A percentile compares a stretch with the other conserved stretches of the same genome.
These are phyloP conservation scores for Chaetops frenatus DNA, from an alignment of 2,113 vertebrate genomes.

Conservation along the genomic window DNA sequence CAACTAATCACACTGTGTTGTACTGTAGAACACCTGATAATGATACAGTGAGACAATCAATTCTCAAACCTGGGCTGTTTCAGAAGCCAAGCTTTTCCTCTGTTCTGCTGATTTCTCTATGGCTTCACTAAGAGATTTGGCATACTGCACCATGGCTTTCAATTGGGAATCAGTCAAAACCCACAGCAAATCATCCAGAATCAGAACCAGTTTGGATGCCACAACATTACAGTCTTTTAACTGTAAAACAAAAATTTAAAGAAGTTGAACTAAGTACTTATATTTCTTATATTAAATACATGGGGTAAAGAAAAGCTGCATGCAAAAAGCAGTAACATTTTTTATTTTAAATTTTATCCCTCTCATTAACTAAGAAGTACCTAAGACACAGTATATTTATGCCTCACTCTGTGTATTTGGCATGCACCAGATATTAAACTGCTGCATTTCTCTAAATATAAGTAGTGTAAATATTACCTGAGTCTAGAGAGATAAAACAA, in stretches of 20 bases:
- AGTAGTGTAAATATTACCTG: background rate
- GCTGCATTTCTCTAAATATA: background rate
- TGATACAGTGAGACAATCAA: background rate
- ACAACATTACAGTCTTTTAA: slow-evolving; percentile 97
- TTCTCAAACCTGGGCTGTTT: slow-evolving; percentile 79
- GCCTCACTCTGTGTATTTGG: background rate
- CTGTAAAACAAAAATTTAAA: slow-evolving; percentile 56
- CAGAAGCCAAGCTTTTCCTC: slow-evolving; percentile 92
- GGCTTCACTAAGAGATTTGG: slow-evolving; percentile 96
- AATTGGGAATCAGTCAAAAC: slow-evolving; percentile 98
- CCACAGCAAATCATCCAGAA: slow-evolving; percentile 96
- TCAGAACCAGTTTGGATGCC: slow-evolving; percentile 91
- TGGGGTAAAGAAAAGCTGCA: background rate
- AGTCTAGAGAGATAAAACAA: background rate
- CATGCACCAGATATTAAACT: background rate
- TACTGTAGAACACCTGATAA: background rate
- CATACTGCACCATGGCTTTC: slow-evolving; percentile 98
- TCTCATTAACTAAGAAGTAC: background rate
- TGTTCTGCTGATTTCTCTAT: slow-evolving; percentile 97
- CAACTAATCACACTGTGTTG: background rate
- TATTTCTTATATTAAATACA: background rate
- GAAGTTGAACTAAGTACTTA: background rate
- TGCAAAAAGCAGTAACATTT: background rate
- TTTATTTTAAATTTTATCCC: background rate
- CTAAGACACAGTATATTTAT: background rate